Percentiles rank a stretch among this genome's conserved stretches.
Conservation (phyloP, 2,797 vertebrate genomes). For the Uromys caudimaculatus region DNA sequence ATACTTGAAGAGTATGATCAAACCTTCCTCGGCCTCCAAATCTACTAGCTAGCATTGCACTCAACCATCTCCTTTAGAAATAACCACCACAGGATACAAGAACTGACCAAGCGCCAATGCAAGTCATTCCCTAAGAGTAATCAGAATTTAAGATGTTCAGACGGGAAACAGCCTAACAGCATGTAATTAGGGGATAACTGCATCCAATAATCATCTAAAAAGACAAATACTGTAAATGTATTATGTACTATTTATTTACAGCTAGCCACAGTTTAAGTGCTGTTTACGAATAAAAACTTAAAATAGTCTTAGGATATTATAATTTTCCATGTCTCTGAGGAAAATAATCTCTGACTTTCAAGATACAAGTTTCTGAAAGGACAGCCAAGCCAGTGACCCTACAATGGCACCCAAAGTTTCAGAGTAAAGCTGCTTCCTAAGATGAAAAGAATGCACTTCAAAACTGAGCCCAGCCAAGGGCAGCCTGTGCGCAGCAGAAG, state of each 20-base stretch:
- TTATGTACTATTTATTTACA: slow-evolving; percentile 14
- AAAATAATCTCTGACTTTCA: slow-evolving; percentile 32
- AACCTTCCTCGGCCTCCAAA: not conserved
- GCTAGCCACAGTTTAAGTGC: slow-evolving; percentile 25
- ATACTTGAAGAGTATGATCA: slow-evolving; percentile 13
- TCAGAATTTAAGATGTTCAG: not conserved
- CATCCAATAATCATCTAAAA: not conserved
- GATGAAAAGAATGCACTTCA: not conserved
- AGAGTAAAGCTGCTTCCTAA: slow-evolving; percentile 10
- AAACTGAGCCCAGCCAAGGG: not conserved
- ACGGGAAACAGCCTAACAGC: slow-evolving; percentile 3
- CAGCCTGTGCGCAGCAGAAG: not conserved
- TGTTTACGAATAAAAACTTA: slow-evolving; percentile 20
- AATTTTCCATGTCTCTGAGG: slow-evolving; percentile 26
- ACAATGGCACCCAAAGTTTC: not conserved
- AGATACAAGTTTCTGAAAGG: not conserved
- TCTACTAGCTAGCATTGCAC: not conserved
- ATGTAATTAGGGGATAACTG: not conserved
- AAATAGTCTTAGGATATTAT: slow-evolving; percentile 25
- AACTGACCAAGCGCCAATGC: not conserved
- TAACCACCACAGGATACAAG: not conserved
- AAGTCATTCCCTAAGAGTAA: not conserved
- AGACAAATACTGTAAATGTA: not conserved
- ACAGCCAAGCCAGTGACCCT: not conserved
- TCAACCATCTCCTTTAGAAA: slow-evolving; percentile 6